phyloP scores from a whole-genome alignment of 2,113 vertebrate genomes.

The Athene noctua region DNA sequence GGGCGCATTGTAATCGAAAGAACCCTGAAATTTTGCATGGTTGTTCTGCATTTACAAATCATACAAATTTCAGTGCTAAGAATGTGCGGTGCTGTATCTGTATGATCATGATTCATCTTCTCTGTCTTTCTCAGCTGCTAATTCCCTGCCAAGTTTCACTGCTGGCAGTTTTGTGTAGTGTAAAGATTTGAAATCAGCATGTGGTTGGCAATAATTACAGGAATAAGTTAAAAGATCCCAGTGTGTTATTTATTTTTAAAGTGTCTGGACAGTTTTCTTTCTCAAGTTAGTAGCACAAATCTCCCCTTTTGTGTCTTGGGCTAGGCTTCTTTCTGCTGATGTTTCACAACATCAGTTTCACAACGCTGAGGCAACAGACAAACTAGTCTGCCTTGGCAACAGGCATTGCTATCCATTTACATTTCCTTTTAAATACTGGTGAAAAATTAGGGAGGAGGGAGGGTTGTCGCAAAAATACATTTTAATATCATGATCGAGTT shows the following conservation, averaged over 20 bases:
- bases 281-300: slow-evolving; percentile 4
- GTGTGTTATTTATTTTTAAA: slow-evolving; percentile 15
- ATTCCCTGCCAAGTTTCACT: slow-evolving; percentile 6
- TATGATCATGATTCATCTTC: background rate
- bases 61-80: background rate
- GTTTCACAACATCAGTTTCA: slow-evolving; percentile 48
- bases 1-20: background rate
- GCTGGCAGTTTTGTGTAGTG: background rate
- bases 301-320: background rate
- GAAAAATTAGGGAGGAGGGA: background rate
- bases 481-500: background rate
- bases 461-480: background rate
- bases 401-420: background rate
- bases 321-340: background rate
- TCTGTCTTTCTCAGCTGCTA: background rate
- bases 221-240: slow-evolving; percentile 38
- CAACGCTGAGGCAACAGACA: background rate
- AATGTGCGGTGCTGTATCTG: accelerated
- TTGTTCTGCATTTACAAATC: background rate
- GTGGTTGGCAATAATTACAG: background rate
- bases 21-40: background rate
- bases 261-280: background rate
- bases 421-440: background rate
- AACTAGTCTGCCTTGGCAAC: background rate
- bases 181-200: background rate